Percentiles rank a stretch among this genome's conserved stretches.
Conservation (phyloP, 2,888 invertebrate species). For the Luperina nickerlii region DNA sequence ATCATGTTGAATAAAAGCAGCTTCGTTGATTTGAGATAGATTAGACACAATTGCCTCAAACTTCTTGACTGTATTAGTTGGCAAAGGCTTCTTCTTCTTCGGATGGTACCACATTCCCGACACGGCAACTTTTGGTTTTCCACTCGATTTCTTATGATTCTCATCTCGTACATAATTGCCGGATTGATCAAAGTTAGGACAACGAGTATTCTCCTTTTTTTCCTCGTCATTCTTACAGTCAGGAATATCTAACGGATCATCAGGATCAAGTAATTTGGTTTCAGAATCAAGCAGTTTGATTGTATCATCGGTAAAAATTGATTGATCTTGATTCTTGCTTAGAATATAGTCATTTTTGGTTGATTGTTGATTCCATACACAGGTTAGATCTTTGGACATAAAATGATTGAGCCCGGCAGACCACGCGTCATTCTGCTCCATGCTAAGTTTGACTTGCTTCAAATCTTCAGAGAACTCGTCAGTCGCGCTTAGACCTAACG, state of each 20-base stretch:
- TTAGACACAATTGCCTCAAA: constrained; percentile 83
- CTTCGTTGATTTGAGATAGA: constrained; percentile 83
- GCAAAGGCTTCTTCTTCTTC: constrained; percentile 86
- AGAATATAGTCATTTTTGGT: constrained; percentile 73
- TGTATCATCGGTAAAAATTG: constrained; percentile 72
- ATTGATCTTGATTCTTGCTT: constrained; percentile 70
- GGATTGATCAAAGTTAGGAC: constrained; percentile 84
- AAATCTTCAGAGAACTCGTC: constrained; percentile 81
- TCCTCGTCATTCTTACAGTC: constrained; percentile 77
- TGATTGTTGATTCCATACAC: constrained; percentile 79
- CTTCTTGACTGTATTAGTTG: constrained; percentile 79
- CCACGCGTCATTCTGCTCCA: constrained; percentile 78
- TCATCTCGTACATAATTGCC: constrained; percentile 85
- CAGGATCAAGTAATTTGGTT: constrained; percentile 72
- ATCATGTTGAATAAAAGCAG: constrained; percentile 86
- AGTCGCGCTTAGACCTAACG: constrained; percentile 81
- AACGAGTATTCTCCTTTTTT: constrained; percentile 77
- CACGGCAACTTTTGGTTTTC: constrained; percentile 80
- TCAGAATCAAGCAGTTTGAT: constrained; percentile 74
- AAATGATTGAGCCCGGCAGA: constrained; percentile 75
- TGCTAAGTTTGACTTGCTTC: constrained; percentile 78
- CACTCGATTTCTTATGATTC: constrained; percentile 79
- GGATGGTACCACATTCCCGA: constrained; percentile 88
- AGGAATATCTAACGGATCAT: constrained; percentile 73
- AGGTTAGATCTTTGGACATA: constrained; percentile 77